These are phyloP conservation scores for Vanacampus margaritifer DNA, from an alignment of 2,113 vertebrate genomes.

Conservation along the genomic window DNA sequence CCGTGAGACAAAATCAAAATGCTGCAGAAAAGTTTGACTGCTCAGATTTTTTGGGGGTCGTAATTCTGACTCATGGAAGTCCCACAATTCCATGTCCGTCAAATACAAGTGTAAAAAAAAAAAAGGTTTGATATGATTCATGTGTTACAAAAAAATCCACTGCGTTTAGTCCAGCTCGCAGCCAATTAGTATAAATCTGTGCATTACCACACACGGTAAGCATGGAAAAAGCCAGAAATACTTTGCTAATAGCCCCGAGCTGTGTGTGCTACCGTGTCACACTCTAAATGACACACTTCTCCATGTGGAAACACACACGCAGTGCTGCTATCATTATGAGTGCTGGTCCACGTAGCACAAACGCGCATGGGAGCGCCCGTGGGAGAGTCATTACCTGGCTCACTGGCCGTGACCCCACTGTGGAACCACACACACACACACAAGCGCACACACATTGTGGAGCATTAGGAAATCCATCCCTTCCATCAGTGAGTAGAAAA, in stretches of 20 bases:
- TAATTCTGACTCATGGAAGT: no score
- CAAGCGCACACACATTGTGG: slow-evolving; percentile 17
- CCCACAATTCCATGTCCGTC: no score
- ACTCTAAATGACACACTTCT: slow-evolving; percentile 32
- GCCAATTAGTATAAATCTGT: neutral
- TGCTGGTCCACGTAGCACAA: slow-evolving; percentile 50
- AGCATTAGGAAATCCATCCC: neutral
- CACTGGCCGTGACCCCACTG: slow-evolving; percentile 85
- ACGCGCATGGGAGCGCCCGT: slow-evolving; percentile 42
- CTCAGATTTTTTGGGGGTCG: no score
- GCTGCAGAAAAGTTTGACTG: no score
- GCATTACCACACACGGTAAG: neutral
- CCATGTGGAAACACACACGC: slow-evolving; percentile 15
- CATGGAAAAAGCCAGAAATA: neutral
- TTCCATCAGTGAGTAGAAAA: neutral
- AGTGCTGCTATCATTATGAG: slow-evolving; percentile 54
- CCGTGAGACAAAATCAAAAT: no score
- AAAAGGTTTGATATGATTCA: neutral
- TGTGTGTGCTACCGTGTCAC: neutral
- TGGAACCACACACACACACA: slow-evolving; percentile 22
- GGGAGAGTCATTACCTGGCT: slow-evolving; percentile 87
- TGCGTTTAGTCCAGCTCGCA: neutral
- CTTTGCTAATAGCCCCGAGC: neutral
- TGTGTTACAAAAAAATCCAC: neutral
- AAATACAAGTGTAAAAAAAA: no score